phyloP scores from a whole-genome alignment of 2,888 invertebrate genomes.

The Lasioglossum figueresi region DNA sequence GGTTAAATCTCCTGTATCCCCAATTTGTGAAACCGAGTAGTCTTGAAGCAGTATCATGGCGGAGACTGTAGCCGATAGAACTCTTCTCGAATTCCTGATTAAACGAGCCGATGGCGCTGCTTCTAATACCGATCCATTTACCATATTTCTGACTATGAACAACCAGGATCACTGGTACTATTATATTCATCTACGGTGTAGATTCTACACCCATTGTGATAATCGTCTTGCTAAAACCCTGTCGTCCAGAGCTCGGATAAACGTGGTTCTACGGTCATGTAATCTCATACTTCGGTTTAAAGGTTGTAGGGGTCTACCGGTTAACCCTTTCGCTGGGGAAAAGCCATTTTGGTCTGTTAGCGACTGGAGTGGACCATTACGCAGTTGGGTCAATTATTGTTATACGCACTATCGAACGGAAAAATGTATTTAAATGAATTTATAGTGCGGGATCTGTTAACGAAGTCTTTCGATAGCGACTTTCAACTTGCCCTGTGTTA shows the following conservation, averaged over 20 bases:
- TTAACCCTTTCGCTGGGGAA: not conserved
- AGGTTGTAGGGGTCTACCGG: not conserved
- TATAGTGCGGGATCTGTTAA: not conserved
- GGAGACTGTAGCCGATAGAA: not conserved
- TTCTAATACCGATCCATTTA: not conserved
- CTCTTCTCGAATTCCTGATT: not conserved
- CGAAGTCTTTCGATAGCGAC: not conserved
- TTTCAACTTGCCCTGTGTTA: not conserved
- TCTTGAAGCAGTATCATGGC: not conserved
- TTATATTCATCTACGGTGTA: not conserved
- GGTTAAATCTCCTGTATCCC: not conserved
- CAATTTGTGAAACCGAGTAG: not conserved
- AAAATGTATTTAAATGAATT: not conserved
- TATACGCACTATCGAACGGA: not conserved
- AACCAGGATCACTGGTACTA: not conserved
- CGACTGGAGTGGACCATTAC: not conserved
- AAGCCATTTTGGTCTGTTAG: not conserved
- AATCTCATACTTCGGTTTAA: constrained; percentile 11
- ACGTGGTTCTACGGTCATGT: not conserved
- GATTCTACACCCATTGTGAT: not conserved
- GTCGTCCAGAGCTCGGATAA: not conserved
- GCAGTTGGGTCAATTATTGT: not conserved
- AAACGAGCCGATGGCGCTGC: not conserved
- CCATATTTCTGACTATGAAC: not conserved
- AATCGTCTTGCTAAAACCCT: not conserved